A percentile compares a stretch with the other conserved stretches of the same genome.
Conservation (phyloP, 1,140 invertebrate genomes). For the Chionoecetes opilio region DNA sequence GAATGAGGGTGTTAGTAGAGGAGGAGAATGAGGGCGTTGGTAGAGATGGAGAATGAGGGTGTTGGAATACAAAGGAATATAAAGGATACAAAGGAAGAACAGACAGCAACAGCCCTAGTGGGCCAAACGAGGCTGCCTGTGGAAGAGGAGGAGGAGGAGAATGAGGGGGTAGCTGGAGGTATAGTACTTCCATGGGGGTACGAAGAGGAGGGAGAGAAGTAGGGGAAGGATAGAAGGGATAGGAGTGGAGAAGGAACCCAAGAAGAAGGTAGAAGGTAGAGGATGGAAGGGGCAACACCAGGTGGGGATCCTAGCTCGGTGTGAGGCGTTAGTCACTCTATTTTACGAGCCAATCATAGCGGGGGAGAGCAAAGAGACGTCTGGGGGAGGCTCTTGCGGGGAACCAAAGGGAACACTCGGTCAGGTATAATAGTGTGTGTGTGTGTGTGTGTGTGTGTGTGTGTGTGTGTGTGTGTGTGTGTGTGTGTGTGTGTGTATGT, state of each 20-base stretch:
- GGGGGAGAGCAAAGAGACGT: constrained; percentile 31
- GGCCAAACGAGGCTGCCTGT: background rate
- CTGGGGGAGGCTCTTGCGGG: background rate
- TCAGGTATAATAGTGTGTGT: background rate
- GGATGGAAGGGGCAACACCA: background rate
- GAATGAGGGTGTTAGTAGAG: background rate
- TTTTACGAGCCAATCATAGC: constrained; percentile 2
- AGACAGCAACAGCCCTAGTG: no score
- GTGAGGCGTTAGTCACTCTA: background rate
- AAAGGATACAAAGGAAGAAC: no score
- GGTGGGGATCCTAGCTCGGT: no score
- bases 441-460: background rate
- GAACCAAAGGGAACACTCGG: background rate
- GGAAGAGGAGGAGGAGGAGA: background rate
- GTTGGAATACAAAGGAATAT: background rate
- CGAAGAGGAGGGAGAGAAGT: background rate
- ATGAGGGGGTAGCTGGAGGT: background rate
- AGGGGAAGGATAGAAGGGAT: background rate
- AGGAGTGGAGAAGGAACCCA: background rate
- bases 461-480: constrained; percentile 35
- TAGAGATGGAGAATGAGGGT: background rate
- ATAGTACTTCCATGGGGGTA: no score
- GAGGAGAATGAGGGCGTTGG: background rate
- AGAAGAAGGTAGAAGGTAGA: background rate
- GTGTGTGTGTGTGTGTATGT: constrained; percentile 46